Evolutionary conservation across 2,797 vertebrate genomes (phyloP).

Genomic region (Sorex maritimensis): DNA sequence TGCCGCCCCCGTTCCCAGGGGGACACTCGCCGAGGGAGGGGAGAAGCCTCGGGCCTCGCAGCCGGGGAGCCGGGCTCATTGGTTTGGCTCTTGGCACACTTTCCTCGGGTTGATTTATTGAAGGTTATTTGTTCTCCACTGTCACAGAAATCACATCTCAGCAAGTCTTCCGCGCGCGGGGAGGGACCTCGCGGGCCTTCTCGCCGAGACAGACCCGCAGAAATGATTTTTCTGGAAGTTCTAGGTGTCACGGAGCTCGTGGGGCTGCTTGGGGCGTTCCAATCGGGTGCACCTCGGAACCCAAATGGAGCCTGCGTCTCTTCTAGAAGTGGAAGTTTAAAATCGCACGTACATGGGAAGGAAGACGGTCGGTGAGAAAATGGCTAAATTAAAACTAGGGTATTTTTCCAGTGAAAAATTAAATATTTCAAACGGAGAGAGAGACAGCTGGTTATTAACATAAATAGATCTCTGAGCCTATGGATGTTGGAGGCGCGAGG

Average conservation of each 20-base stretch:
- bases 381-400: background rate
- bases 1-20: too few species aligned
- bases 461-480: background rate
- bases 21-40: too few species aligned
- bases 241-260: background rate
- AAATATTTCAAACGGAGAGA: background rate
- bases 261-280: background rate
- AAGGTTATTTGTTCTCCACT: conserved; percentile 55
- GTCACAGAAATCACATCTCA: background rate
- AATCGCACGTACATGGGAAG: background rate
- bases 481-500: too few species aligned
- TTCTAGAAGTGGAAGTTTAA: conserved; percentile 14
- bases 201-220: background rate
- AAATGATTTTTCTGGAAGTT: background rate
- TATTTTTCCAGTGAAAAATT: background rate
- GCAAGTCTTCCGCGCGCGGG: background rate
- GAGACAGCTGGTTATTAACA: rapidly evolving
- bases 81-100: background rate
- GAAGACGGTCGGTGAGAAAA: background rate
- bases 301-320: background rate
- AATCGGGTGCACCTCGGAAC: background rate
- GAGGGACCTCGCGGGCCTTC: background rate
- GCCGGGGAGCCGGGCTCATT: background rate
- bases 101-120: conserved; percentile 62
- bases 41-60: background rate